Conservation (phyloP, 2,797 vertebrate species). For the Cichlasoma orientale region DNA sequence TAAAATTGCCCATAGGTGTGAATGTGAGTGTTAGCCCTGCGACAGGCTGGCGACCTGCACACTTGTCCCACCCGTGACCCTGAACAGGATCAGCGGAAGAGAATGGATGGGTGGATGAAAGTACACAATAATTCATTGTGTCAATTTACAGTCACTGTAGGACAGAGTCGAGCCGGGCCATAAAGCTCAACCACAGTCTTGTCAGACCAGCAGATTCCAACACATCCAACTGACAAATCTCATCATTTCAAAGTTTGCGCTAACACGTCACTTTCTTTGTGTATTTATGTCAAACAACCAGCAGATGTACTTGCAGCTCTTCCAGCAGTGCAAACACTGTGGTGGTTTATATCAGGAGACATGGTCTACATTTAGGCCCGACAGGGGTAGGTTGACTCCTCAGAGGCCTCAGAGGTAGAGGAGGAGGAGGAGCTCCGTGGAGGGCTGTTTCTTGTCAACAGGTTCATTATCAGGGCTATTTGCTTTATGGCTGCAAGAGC, state of each 20-base stretch:
- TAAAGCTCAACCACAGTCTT: neutral
- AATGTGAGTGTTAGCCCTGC: no score
- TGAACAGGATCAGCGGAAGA: no score
- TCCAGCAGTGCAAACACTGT: neutral
- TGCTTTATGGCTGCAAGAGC: constrained; percentile 53
- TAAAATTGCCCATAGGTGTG: no score
- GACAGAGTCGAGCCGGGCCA: neutral
- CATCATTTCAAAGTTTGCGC: neutral
- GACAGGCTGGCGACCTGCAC: no score
- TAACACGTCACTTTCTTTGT: neutral
- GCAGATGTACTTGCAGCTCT: neutral
- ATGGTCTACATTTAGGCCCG: neutral
- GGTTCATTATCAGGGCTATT: constrained; percentile 36
- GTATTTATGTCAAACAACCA: neutral
- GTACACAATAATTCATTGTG: neutral
- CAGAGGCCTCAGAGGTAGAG: neutral
- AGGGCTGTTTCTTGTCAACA: constrained; percentile 44
- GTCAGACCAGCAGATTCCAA: neutral
- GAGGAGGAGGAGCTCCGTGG: constrained; percentile 19
- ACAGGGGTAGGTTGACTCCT: neutral
- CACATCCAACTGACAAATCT: neutral
- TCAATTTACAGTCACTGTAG: neutral
- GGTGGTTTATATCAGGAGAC: neutral
- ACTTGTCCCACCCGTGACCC: no score
- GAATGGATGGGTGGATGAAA: neutral